These are phyloP conservation scores for Colinus virginianus DNA, from an alignment of 2,113 vertebrate genomes.

Conservation along the genomic window DNA sequence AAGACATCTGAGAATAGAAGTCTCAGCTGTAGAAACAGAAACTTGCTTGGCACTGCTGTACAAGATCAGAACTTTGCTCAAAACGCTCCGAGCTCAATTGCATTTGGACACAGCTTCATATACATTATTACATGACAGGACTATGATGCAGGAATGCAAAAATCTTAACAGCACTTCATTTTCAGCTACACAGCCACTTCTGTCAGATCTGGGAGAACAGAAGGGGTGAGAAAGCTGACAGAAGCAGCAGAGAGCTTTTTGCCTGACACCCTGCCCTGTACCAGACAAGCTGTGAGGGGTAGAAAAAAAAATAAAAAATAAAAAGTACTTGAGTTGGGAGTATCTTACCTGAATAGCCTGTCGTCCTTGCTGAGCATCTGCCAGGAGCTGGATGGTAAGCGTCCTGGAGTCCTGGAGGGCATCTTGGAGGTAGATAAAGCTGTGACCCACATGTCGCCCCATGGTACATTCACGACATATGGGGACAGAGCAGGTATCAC, in stretches of 20 bases:
- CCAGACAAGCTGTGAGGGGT: not conserved
- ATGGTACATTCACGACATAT: conserved; percentile 97
- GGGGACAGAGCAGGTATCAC: conserved; percentile 94
- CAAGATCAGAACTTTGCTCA: not conserved
- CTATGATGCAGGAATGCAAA: conserved; percentile 44
- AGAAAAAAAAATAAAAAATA: not conserved
- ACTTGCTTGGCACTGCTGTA: not conserved
- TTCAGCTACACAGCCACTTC: conserved; percentile 45
- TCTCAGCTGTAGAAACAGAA: not conserved
- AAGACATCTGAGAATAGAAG: not conserved
- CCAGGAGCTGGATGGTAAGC: conserved; percentile 94
- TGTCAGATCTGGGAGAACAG: conserved; percentile 53
- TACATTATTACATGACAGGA: conserved; percentile 33
- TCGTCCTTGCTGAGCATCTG: conserved; percentile 95
- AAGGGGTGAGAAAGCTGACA: conserved; percentile 56
- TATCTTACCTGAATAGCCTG: conserved; percentile 94
- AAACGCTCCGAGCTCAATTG: not conserved
- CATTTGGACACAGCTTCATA: not conserved
- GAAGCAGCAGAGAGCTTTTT: conserved; percentile 55
- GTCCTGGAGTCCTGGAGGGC: conserved; percentile 94
- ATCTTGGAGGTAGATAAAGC: conserved; percentile 95
- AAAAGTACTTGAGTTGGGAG: not conserved
- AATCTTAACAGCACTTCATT: conserved; percentile 25
- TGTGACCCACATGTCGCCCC: conserved; percentile 93
- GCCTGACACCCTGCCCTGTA: conserved; percentile 50